Evolutionary conservation across 1,140 invertebrate species (phyloP).

Genomic region (Tetragnatha versicolor): DNA sequence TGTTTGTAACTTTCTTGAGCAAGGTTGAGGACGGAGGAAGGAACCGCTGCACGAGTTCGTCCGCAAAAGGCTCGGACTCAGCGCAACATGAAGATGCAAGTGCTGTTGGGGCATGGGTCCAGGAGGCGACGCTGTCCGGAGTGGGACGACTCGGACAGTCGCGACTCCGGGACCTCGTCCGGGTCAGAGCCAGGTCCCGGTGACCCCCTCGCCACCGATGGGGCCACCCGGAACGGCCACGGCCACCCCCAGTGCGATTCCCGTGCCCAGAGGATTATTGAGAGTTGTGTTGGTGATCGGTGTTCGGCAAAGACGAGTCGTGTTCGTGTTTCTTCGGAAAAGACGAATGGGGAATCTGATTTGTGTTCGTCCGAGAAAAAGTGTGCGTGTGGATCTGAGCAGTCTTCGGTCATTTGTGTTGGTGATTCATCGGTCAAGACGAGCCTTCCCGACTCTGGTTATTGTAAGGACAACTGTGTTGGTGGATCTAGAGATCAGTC

Average conservation of each 20-base stretch:
- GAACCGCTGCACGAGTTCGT: background rate
- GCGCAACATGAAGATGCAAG: slow-evolving; percentile 42
- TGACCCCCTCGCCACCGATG: background rate
- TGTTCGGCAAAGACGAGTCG: background rate
- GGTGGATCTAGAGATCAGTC: too few relatives aligned
- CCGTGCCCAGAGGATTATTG: too few relatives aligned
- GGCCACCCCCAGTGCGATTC: background rate
- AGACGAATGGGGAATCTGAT: background rate
- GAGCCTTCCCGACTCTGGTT: too few relatives aligned
- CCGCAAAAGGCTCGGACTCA: background rate
- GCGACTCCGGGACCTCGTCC: background rate
- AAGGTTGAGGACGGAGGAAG: background rate
- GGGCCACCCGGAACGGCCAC: background rate
- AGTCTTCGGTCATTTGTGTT: too few relatives aligned
- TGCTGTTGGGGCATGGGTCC: slow-evolving; percentile 7
- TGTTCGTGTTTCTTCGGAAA: too few relatives aligned
- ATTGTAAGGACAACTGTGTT: too few relatives aligned
- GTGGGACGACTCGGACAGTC: too few relatives aligned
- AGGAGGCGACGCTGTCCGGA: background rate
- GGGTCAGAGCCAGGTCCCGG: background rate
- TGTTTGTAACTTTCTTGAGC: slow-evolving; percentile 27
- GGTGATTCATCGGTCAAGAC: too few relatives aligned
- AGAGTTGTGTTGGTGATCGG: too few relatives aligned
- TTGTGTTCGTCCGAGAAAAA: too few relatives aligned
- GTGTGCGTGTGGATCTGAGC: too few relatives aligned